Percentiles rank a stretch among this genome's conserved stretches.
Evolutionary conservation across 2,113 vertebrate genomes (phyloP).

Genomic region (Casuarius casuarius): DNA sequence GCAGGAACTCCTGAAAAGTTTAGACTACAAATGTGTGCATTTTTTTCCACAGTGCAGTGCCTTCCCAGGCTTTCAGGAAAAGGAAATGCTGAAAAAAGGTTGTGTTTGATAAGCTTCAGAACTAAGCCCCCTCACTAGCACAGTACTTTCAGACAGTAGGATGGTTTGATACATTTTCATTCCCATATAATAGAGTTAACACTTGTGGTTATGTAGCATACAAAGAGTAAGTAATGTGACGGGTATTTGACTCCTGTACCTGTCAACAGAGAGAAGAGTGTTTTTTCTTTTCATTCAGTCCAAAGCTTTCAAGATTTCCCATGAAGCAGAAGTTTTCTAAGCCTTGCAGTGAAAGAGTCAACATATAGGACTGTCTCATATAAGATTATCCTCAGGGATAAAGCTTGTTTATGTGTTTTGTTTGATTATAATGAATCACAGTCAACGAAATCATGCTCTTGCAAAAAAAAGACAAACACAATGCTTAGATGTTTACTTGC

Average conservation of each 20-base stretch:
- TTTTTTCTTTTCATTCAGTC: not conserved
- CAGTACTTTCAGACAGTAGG: not conserved
- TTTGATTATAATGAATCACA: conserved; percentile 49
- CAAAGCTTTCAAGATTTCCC: not conserved
- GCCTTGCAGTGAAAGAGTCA: not conserved
- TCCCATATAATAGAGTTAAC: not conserved
- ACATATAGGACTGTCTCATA: conserved; percentile 14
- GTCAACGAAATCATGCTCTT: conserved; percentile 19
- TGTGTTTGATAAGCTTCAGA: not conserved
- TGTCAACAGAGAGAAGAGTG: not conserved
- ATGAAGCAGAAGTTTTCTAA: not conserved
- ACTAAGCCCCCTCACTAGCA: not conserved
- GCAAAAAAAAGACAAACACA: not conserved
- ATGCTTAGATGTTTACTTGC: conserved; percentile 28
- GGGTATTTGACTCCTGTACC: not conserved
- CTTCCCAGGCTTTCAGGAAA: not conserved
- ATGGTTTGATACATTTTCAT: not conserved
- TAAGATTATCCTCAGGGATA: conserved; percentile 50
- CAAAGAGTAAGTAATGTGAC: not conserved
- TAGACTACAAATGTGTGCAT: not conserved
- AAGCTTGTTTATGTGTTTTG: conserved; percentile 48
- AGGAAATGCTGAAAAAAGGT: not conserved
- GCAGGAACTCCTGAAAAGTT: not conserved
- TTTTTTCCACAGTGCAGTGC: not conserved
- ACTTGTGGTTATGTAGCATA: not conserved